phyloP scores from a whole-genome alignment of 2,113 vertebrate genomes.

The Hirundichthys speculiger region DNA sequence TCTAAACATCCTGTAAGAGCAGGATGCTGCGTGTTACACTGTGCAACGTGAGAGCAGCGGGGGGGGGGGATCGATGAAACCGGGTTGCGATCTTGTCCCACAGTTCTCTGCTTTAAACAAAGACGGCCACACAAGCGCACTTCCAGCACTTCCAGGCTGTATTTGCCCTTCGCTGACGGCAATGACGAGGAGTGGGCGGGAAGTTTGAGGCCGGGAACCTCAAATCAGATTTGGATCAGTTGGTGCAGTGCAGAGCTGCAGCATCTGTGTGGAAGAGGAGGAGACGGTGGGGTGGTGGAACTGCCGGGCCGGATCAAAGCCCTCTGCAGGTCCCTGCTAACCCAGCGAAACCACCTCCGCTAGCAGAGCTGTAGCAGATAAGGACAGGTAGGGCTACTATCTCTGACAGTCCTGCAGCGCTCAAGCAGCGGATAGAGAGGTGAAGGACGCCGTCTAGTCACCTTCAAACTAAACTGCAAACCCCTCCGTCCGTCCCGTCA shows the following conservation, averaged over 20 bases:
- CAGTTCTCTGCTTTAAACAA: constrained; percentile 13
- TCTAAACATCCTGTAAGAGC: constrained; percentile 32
- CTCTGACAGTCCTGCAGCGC: constrained; percentile 45
- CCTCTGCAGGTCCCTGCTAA: constrained; percentile 38
- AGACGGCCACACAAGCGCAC: too few species aligned
- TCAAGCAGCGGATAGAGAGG: constrained; percentile 51
- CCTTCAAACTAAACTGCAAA: constrained; percentile 52
- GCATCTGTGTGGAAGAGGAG: constrained; percentile 45
- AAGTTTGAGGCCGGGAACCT: constrained; percentile 39
- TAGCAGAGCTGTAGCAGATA: constrained; percentile 9
- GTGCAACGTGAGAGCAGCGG: constrained; percentile 37
- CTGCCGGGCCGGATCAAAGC: constrained; percentile 65
- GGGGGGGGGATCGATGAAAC: constrained; percentile 46
- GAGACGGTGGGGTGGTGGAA: constrained; percentile 23
- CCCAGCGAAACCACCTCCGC: constrained; percentile 8
- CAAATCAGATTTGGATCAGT: constrained; percentile 59
- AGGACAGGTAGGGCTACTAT: constrained; percentile 57
- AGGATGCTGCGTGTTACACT: constrained; percentile 13
- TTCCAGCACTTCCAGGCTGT: too few species aligned
- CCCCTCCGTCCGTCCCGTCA: constrained; percentile 9
- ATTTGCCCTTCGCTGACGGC: constrained; percentile 50
- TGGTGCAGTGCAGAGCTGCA: constrained; percentile 65
- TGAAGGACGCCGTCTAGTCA: constrained; percentile 64
- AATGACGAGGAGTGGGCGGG: constrained; percentile 30
- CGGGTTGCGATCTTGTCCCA: constrained; percentile 21